Evolutionary conservation across 2,888 invertebrate species (phyloP).

Genomic region (Acanthopleura granulata): DNA sequence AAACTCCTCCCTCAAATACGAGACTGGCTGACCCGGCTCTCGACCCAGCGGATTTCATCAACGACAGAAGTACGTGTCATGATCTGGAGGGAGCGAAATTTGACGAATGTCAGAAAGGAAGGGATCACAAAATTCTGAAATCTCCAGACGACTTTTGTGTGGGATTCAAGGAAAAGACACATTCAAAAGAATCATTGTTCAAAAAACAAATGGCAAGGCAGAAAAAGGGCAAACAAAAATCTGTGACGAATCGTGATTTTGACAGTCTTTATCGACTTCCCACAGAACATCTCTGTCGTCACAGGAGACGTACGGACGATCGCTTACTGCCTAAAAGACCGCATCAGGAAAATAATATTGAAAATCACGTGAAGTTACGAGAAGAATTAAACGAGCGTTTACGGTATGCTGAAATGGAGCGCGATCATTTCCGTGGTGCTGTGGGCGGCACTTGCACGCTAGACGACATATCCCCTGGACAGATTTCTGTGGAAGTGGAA

Average conservation of each 20-base stretch:
- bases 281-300: slow-evolving; percentile 48
- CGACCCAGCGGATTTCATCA: too few species aligned
- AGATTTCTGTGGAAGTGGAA: background rate
- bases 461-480: background rate
- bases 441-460: slow-evolving; percentile 34
- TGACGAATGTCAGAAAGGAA: too few species aligned
- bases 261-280: slow-evolving; percentile 55
- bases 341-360: slow-evolving; percentile 28
- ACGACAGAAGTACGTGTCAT: too few species aligned
- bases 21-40: too few species aligned
- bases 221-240: slow-evolving; percentile 35
- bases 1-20: too few species aligned
- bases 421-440: slow-evolving; percentile 40
- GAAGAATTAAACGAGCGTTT: slow-evolving; percentile 42
- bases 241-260: slow-evolving; percentile 45
- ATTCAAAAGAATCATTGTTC: slow-evolving; percentile 25
- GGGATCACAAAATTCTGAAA: background rate
- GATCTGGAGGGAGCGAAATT: too few species aligned
- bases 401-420: slow-evolving; percentile 40
- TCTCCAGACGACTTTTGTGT: background rate
- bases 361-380: slow-evolving; percentile 37
- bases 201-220: slow-evolving; percentile 40
- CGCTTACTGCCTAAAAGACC: slow-evolving; percentile 33
- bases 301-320: slow-evolving; percentile 18
- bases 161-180: background rate